Conservation (phyloP, 1,140 invertebrate genomes). For the Diabrotica undecimpunctata region DNA sequence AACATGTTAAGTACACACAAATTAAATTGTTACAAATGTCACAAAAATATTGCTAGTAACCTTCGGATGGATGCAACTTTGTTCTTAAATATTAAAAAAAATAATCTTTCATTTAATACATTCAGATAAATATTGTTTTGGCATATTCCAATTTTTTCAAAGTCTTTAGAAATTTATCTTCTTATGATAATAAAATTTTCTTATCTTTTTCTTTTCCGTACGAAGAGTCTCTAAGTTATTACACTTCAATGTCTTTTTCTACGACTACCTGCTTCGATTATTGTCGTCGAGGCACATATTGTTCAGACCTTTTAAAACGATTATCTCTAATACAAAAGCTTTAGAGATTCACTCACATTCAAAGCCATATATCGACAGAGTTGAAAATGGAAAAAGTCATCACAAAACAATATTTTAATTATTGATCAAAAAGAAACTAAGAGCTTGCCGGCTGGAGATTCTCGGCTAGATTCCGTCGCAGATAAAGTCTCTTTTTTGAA, state of each 20-base stretch:
- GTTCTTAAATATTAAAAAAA: no score
- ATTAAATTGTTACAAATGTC: no score
- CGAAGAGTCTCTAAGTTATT: no score
- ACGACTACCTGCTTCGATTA: not conserved
- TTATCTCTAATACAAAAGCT: not conserved
- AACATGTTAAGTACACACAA: no score
- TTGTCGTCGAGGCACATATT: not conserved
- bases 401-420: slow-evolving; percentile 1
- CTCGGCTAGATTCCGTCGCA: not conserved
- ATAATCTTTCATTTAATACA: no score
- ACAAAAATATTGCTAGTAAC: no score
- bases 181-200: no score
- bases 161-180: no score
- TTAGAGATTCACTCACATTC: not conserved
- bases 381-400: not conserved
- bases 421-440: slow-evolving; percentile 1
- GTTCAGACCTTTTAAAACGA: not conserved
- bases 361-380: not conserved
- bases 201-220: no score
- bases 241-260: not conserved
- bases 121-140: no score
- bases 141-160: no score
- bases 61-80: no score
- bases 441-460: not conserved
- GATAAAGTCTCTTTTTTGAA: not conserved